These are phyloP conservation scores for Chaitophorus viminalis DNA, from an alignment of 2,888 invertebrate species.

Conservation along the genomic window DNA sequence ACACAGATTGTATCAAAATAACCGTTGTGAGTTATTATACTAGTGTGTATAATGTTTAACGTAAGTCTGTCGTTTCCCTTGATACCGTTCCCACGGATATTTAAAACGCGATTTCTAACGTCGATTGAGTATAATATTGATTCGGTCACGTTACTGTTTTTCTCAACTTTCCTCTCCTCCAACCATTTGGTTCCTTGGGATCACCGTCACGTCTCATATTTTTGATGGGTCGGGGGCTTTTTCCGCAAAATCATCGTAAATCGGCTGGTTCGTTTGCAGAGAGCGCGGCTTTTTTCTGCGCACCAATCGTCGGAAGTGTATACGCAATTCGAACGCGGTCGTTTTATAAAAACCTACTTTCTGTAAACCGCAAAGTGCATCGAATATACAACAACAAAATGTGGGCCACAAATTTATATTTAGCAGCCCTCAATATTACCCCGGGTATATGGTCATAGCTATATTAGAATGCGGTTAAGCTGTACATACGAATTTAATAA, in stretches of 20 bases:
- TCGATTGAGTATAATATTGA: slow-evolving; percentile 5
- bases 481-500: too few relatives aligned
- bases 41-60: neutral
- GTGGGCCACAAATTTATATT: too few relatives aligned
- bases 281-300: neutral
- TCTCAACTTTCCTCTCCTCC: neutral
- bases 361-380: neutral
- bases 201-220: neutral
- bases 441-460: too few relatives aligned
- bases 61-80: too few relatives aligned
- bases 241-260: neutral
- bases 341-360: neutral
- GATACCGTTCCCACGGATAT: too few relatives aligned
- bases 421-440: too few relatives aligned
- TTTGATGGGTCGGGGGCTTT: neutral
- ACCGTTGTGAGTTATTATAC: neutral
- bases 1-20: neutral
- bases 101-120: slow-evolving; percentile 14
- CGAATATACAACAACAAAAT: too few relatives aligned
- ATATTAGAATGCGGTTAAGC: too few relatives aligned
- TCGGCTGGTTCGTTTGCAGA: neutral
- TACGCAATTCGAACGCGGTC: neutral
- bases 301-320: neutral
- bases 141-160: neutral
- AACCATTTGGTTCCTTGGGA: neutral